Evolutionary conservation across 1,140 invertebrate species (phyloP).

Genomic region (Drosophila leontia): DNA sequence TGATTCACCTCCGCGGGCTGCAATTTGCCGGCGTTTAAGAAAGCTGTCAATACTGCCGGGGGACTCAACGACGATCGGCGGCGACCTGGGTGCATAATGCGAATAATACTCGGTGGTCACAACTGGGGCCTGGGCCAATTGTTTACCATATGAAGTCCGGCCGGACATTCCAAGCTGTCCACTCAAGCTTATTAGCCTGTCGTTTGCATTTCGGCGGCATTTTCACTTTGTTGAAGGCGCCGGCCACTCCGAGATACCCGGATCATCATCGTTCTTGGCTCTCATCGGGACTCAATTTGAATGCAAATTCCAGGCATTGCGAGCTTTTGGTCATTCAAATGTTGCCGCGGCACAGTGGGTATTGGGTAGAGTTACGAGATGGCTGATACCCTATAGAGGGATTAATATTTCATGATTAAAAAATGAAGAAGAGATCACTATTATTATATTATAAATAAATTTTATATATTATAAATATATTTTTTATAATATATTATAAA

Average conservation of each 20-base stretch:
- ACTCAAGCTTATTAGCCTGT: constrained; percentile 78
- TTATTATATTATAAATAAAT: no score
- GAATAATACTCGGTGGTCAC: constrained; percentile 14
- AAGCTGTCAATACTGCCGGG: constrained; percentile 66
- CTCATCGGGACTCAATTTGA: constrained; percentile 58
- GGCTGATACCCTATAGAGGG: not conserved
- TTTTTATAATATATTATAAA: no score
- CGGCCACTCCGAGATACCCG: constrained; percentile 15
- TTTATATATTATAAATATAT: no score
- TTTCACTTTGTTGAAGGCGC: constrained; percentile 54
- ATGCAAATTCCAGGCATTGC: constrained; percentile 75
- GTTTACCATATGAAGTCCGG: constrained; percentile 78
- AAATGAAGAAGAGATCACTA: no score
- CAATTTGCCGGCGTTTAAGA: constrained; percentile 68
- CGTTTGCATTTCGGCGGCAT: constrained; percentile 79
- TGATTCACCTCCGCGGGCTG: constrained; percentile 49
- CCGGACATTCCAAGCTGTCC: constrained; percentile 75
- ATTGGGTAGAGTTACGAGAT: not conserved
- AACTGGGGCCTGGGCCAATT: constrained; percentile 58
- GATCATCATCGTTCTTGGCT: constrained; percentile 2
- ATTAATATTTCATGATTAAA: not conserved
- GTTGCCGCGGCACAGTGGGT: constrained; percentile 41
- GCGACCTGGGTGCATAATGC: constrained; percentile 64
- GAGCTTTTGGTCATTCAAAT: constrained; percentile 74
- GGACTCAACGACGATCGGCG: constrained; percentile 3